Evolutionary conservation across 1,140 invertebrate genomes (phyloP), one percentile per base, ranked within the genome.

Genomic region (Heliconius melpomene): DNA sequence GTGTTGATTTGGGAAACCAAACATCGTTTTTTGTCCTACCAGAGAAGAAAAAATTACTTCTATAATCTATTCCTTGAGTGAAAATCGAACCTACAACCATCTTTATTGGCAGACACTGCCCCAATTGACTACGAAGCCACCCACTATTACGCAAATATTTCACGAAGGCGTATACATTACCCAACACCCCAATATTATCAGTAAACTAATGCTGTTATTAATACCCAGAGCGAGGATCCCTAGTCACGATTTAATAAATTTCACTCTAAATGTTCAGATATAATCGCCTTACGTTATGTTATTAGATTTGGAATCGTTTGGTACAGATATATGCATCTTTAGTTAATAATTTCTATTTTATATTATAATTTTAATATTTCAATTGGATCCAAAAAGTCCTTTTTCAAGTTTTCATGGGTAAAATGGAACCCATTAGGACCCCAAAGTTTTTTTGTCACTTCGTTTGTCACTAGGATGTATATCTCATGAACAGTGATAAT

Each of bases 191-290:
- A 66, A 66, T 66, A 66, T 66, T 66, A 66, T 66, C 60, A 66
- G 2, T 16, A 29, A 66, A 23, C 23, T 66, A 29, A 66, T 66
- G 26, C 26, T 66, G 60, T 66, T 66, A 66, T 29, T 29, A 66
- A 66, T 66, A 29, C 23, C 60, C 23, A 29, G 26, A 66, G 26
- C 26, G 52, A 77, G 66, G 5, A 77, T 72, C 50, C 29, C 13
- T 75, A 75, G 50, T 80, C 79, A 80, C 79, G 79, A 80, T 71
- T 76, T 73, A 80, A 80, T 80, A 80, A 77, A 80, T 76, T 80
- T 80, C 79, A 72, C 79, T 80, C 72, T 66, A 46, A 79, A 78
- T 78, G 36, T 38, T 26, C 38, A 20, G 36, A 26, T 74, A 66
- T 20, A 79, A 66, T 66, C 60, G 60, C 23, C 60, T 66, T 66